phyloP scores from a whole-genome alignment of 1,140 invertebrate species.

The Orchesella cincta region DNA sequence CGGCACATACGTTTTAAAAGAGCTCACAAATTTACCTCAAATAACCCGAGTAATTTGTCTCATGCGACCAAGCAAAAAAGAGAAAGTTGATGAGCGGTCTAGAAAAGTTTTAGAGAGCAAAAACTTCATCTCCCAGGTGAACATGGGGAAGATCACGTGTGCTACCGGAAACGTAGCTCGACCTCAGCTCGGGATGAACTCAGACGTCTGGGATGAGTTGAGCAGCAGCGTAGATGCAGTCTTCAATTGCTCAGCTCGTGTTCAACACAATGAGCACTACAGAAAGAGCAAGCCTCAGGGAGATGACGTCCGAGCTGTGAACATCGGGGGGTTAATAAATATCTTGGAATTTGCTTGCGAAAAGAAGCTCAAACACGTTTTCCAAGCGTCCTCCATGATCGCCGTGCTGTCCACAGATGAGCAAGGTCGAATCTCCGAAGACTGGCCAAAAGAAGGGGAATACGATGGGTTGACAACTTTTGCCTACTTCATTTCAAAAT shows the following conservation, averaged over 20 bases:
- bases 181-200: slow-evolving; percentile 1
- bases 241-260: neutral
- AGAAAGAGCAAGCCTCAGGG: neutral
- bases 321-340: neutral
- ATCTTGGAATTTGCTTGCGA: slow-evolving; percentile 13
- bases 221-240: neutral
- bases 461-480: neutral
- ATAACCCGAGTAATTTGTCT: neutral
- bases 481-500: slow-evolving; percentile 7
- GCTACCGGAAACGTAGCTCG: neutral
- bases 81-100: neutral
- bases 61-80: neutral
- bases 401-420: neutral
- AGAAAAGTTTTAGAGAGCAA: neutral
- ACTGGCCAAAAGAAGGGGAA: neutral
- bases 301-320: neutral
- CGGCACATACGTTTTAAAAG: slow-evolving; percentile 8
- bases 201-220: neutral
- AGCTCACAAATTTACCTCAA: neutral
- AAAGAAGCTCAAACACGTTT: neutral
- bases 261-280: neutral
- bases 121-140: neutral
- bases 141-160: neutral
- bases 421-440: neutral
- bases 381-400: neutral